A percentile compares a stretch with the other conserved stretches of the same genome.
Evolutionary conservation across 2,888 invertebrate species (phyloP).

Genomic region (Charanyca ferruginea): DNA sequence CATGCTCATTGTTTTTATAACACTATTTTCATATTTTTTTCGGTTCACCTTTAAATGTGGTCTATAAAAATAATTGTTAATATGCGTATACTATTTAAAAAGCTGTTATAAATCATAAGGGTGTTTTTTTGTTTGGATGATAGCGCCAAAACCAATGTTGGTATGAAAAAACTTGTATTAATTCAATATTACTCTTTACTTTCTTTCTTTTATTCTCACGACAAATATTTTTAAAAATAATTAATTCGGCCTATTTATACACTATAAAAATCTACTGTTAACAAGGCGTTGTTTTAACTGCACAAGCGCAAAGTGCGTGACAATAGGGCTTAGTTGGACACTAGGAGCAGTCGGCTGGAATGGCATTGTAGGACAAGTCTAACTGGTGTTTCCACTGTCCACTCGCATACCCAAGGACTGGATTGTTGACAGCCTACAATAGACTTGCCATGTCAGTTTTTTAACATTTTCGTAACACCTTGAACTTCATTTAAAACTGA

Average conservation of each 20-base stretch:
- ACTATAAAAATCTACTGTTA: conserved; percentile 41
- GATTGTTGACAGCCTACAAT: conserved; percentile 59
- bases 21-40: conserved; percentile 58
- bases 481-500: conserved; percentile 28
- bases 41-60: conserved; percentile 47
- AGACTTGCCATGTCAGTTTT: conserved; percentile 53
- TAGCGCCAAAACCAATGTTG: conserved; percentile 3
- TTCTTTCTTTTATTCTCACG: conserved; percentile 29
- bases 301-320: conserved; percentile 54
- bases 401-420: conserved; percentile 67
- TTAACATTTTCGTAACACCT: conserved; percentile 33
- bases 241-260: conserved; percentile 10
- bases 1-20: conserved; percentile 75
- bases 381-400: conserved; percentile 68
- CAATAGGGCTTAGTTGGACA: conserved; percentile 65
- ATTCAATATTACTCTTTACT: conserved; percentile 30
- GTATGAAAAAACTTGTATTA: conserved; percentile 31
- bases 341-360: conserved; percentile 69
- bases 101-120: neutral
- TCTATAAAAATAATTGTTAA: conserved; percentile 25
- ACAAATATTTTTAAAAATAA: conserved; percentile 21
- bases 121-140: neutral
- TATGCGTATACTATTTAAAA: conserved; percentile 18
- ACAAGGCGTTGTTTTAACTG: conserved; percentile 50
- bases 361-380: conserved; percentile 72